phyloP scores from a whole-genome alignment of 1,140 invertebrate genomes.

The Drosophila pseudoananassae region DNA sequence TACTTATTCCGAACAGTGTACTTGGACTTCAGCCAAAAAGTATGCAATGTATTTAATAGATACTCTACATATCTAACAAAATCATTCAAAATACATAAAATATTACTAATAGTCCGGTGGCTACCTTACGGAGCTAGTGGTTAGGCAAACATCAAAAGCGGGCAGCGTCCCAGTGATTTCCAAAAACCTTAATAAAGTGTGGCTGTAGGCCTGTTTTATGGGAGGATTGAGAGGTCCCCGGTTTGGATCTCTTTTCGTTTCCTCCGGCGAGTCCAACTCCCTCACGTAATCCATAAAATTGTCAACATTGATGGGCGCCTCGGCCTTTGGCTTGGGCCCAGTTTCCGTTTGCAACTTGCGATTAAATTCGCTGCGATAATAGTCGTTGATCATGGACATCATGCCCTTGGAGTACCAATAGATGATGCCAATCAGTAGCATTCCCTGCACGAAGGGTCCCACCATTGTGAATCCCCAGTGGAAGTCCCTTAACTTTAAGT shows the following conservation, averaged over 20 bases:
- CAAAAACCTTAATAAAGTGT: slow-evolving; percentile 41
- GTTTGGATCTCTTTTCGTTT: neutral
- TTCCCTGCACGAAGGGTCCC: slow-evolving; percentile 77
- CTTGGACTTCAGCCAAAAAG: slow-evolving; percentile 4
- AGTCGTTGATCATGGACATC: slow-evolving; percentile 83
- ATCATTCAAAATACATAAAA: slow-evolving; percentile 16
- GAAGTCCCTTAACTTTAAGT: neutral
- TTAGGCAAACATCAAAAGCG: slow-evolving; percentile 34
- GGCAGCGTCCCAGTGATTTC: slow-evolving; percentile 49
- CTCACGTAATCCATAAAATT: slow-evolving; percentile 77
- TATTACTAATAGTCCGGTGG: slow-evolving; percentile 1
- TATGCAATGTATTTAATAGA: slow-evolving; percentile 3
- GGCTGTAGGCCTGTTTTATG: neutral
- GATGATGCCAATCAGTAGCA: slow-evolving; percentile 77
- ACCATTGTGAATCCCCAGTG: slow-evolving; percentile 68
- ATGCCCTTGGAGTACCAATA: slow-evolving; percentile 82
- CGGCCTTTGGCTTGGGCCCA: slow-evolving; percentile 13
- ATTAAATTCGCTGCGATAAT: slow-evolving; percentile 79
- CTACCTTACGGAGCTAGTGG: slow-evolving; percentile 44
- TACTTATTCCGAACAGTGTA: neutral
- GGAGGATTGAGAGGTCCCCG: neutral
- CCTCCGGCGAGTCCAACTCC: slow-evolving; percentile 41
- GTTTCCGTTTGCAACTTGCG: slow-evolving; percentile 56
- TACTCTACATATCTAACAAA: slow-evolving; percentile 30
- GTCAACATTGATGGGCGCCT: slow-evolving; percentile 60